These are phyloP conservation scores for Syrmaticus mikado DNA, from an alignment of 2,113 vertebrate genomes.

Conservation along the genomic window DNA sequence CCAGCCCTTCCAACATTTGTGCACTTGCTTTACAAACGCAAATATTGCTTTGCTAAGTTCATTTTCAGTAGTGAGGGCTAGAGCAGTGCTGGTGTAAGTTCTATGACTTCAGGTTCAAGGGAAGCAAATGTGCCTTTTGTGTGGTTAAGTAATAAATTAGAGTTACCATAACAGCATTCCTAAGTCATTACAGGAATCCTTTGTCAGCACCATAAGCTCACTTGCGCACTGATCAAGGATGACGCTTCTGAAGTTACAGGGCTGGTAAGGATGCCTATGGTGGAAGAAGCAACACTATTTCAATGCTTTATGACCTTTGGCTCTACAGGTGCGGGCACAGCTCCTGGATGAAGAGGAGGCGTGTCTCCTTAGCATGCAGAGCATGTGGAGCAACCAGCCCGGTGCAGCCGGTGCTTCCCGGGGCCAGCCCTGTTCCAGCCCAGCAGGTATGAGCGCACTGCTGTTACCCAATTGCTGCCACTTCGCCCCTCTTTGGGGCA, in stretches of 20 bases:
- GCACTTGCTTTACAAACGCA: not conserved
- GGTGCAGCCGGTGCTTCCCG: rapidly evolving
- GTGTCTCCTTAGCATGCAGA: not conserved
- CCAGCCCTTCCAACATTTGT: not conserved
- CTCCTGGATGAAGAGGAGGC: not conserved
- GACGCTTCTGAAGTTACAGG: not conserved
- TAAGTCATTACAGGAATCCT: not conserved
- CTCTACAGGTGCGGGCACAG: not conserved
- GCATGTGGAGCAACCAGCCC: rapidly evolving
- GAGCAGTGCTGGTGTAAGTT: not conserved
- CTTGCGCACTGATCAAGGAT: not conserved
- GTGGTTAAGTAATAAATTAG: not conserved
- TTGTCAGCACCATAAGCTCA: not conserved
- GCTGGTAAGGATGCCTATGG: not conserved
- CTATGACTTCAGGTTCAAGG: not conserved
- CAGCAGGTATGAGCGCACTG: not conserved
- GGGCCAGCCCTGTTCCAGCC: rapidly evolving
- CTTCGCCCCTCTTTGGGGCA: not conserved
- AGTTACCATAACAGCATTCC: not conserved
- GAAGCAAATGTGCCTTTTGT: not conserved
- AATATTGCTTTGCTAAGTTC: not conserved
- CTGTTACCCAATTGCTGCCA: not conserved
- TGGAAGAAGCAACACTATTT: not conserved
- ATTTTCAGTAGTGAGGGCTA: not conserved
- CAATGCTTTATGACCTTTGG: not conserved